Percentiles rank a stretch among this genome's conserved stretches.
Conservation (phyloP, 2,797 vertebrate genomes). For the Intellagama lesueurii region DNA sequence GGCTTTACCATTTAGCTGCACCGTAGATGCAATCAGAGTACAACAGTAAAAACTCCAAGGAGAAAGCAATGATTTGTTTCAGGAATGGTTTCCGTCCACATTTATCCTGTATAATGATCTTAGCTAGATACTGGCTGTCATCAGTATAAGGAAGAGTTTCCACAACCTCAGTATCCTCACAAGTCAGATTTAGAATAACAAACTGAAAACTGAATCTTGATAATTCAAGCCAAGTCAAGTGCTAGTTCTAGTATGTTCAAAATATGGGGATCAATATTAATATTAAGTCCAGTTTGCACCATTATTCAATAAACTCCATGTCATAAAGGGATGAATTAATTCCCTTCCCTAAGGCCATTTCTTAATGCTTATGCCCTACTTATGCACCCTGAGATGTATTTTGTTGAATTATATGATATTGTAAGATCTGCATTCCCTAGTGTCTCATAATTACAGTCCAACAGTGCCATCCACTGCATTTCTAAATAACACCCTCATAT, state of each 20-base stretch:
- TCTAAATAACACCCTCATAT: conserved; percentile 53
- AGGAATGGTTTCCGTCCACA: neutral
- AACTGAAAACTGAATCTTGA: conserved; percentile 11
- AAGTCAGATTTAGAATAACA: conserved; percentile 8
- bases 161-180: neutral
- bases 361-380: conserved; percentile 39
- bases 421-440: conserved; percentile 41
- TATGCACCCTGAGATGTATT: conserved; percentile 39
- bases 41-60: neutral
- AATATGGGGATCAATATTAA: neutral
- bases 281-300: conserved; percentile 4
- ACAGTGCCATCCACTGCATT: conserved; percentile 74
- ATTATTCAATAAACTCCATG: conserved; percentile 30
- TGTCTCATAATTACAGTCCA: conserved; percentile 65
- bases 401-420: conserved; percentile 39
- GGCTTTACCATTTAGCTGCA: neutral
- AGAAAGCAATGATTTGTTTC: neutral
- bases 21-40: no score
- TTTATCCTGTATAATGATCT: neutral
- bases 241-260: conserved; percentile 11
- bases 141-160: neutral
- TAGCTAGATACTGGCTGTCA: neutral
- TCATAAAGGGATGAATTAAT: neutral
- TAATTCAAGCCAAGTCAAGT: conserved; percentile 6
- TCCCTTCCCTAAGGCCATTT: conserved; percentile 18